A percentile compares a stretch with the other conserved stretches of the same genome.
Evolutionary conservation across 2,888 invertebrate genomes (phyloP).

Genomic region (Thymelicus lineola): DNA sequence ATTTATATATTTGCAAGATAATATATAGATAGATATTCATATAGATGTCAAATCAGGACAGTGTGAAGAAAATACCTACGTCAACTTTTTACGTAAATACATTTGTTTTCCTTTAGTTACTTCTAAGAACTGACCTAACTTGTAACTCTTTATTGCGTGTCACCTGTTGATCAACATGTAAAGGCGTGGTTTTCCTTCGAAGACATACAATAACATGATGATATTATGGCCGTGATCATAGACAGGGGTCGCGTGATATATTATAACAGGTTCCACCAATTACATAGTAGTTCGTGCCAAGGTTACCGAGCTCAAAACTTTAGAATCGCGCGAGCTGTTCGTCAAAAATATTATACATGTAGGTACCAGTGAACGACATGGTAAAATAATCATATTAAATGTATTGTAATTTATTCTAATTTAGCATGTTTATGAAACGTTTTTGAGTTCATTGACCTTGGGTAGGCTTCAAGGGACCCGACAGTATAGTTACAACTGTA

Average conservation of each 20-base stretch:
- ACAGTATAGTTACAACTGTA: not conserved
- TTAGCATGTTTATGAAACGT: slow-evolving; percentile 22
- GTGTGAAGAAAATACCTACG: too few species aligned
- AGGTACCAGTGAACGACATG: not conserved
- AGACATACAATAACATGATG: too few species aligned
- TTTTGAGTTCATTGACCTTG: slow-evolving; percentile 29
- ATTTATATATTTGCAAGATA: too few species aligned
- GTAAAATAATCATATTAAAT: not conserved
- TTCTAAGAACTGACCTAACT: too few species aligned
- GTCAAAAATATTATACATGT: not conserved
- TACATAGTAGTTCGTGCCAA: not conserved
- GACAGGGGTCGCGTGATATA: not conserved
- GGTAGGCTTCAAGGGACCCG: slow-evolving; percentile 9
- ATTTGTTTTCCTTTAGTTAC: too few species aligned
- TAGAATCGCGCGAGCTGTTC: not conserved
- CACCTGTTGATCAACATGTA: too few species aligned
- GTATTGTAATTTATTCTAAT: slow-evolving; percentile 29
- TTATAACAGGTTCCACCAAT: not conserved
- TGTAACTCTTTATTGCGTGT: too few species aligned
- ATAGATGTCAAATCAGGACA: too few species aligned
- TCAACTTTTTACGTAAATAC: too few species aligned
- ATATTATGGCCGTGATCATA: not conserved
- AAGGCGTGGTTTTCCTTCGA: too few species aligned
- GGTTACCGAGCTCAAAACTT: not conserved
- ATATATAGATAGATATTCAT: too few species aligned